phyloP scores from a whole-genome alignment of 2,113 vertebrate genomes.

The Eudyptes chrysolophus region DNA sequence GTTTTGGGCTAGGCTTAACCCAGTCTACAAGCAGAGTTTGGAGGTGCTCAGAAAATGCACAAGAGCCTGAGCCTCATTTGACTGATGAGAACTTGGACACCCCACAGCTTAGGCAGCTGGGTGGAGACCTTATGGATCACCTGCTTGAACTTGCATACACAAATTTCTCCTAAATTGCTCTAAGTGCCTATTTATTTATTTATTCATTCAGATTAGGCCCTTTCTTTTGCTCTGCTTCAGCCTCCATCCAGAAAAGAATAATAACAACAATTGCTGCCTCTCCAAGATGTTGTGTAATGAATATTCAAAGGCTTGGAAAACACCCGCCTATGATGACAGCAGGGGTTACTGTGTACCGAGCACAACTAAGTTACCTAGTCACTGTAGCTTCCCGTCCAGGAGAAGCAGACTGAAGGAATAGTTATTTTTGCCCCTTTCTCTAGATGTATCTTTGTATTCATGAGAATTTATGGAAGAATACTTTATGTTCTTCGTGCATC shows the following conservation, averaged over 20 bases:
- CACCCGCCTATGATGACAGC: neutral
- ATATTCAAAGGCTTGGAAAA: slow-evolving; percentile 3
- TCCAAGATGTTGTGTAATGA: neutral
- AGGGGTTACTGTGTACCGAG: neutral
- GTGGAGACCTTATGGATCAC: slow-evolving; percentile 4
- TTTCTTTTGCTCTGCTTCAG: slow-evolving; percentile 6
- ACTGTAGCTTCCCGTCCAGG: neutral
- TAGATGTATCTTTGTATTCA: neutral
- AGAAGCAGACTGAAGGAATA: neutral
- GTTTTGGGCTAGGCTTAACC: neutral
- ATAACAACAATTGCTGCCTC: neutral
- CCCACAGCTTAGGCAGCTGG: neutral
- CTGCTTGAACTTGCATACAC: slow-evolving; percentile 30
- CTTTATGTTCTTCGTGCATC: neutral
- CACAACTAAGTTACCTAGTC: neutral
- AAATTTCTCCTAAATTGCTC: slow-evolving; percentile 30
- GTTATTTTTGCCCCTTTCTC: neutral
- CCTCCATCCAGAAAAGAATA: neutral
- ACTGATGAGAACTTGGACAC: neutral
- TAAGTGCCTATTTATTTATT: slow-evolving; percentile 44
- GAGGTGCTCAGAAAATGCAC: neutral
- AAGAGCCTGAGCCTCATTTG: neutral
- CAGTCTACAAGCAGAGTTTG: neutral
- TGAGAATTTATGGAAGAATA: neutral
- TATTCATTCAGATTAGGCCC: slow-evolving; percentile 3